phyloP scores from a whole-genome alignment of 2,113 vertebrate genomes.

The Thryonomys swinderianus region DNA sequence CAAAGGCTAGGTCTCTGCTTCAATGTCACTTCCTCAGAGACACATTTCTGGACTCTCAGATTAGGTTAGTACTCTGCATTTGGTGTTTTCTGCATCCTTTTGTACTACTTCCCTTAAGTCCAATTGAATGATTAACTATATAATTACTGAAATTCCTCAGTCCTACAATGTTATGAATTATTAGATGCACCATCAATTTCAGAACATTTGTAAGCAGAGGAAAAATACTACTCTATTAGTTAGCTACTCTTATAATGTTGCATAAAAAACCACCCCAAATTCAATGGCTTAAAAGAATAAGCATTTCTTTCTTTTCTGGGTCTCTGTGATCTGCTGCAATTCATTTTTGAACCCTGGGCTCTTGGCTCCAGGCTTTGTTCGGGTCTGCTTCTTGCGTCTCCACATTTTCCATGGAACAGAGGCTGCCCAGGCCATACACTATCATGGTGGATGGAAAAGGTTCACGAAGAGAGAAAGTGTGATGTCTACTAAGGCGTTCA shows the following conservation, averaged over 20 bases:
- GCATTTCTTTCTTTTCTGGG: constrained; percentile 6
- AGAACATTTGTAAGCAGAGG: constrained; percentile 34
- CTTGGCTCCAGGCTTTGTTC: neutral
- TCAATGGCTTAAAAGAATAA: constrained; percentile 19
- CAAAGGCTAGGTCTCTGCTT: neutral
- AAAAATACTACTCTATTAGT: constrained; percentile 26
- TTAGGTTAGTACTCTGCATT: constrained; percentile 33
- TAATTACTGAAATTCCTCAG: constrained; percentile 53
- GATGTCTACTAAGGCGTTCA: neutral
- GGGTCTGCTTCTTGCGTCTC: neutral
- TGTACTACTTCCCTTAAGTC: constrained; percentile 39
- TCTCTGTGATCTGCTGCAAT: neutral
- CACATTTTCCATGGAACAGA: neutral
- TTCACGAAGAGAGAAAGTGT: neutral
- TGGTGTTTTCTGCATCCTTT: neutral
- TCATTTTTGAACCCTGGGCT: neutral
- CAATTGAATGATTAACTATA: constrained; percentile 48
- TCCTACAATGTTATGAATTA: neutral
- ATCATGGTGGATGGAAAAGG: neutral
- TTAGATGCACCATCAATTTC: constrained; percentile 26
- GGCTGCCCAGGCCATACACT: neutral
- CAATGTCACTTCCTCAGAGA: constrained; percentile 35
- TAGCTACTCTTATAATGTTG: constrained; percentile 17
- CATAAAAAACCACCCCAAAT: neutral
- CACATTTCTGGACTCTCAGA: constrained; percentile 25